Evolutionary conservation across 1,140 invertebrate species (phyloP), one percentile per base, ranked within the genome.

Genomic region (Tetranychus urticae): DNA sequence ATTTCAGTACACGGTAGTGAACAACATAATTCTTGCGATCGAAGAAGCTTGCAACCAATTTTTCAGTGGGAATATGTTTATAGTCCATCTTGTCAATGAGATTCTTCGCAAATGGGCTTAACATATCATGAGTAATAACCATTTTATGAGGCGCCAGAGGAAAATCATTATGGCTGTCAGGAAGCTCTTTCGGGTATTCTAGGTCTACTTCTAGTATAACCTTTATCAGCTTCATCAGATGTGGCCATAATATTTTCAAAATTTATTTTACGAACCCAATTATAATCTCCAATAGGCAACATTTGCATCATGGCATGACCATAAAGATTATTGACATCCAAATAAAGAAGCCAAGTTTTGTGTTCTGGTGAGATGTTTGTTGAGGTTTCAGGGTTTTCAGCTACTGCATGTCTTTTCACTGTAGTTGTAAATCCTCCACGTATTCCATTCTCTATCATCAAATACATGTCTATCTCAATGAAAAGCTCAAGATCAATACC

Each of bases 1-100:
- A 73, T 69, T 77, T 68, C 45, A 78, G 69, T 67, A 71, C 74
- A 62, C 65, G 60, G 68, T 76, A 75, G 68, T 77, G 77, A 47
- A 77, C 69, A 50, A 73, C 65, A 69, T 77, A 77, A 37, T 72
- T 73, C 61, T 66, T 63, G 33, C 62, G 65, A 52, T 62, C 34
- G 10, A 47, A 2, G 33, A 65, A 60, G 60, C 46, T 61, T 1
- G 45, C 47, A 14, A 55, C 8, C 34, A 66, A 39, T 62, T 62
- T 66, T 50, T 10, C 34, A 35, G n/a, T 14, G 45, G 55, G n/a
- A 10, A 4, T 6, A 50, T 50, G 14, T 50, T 50, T 50, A 50
- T 10, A 4, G 5, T 14, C 48, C 14, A 10, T 6, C 14, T 4
- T 5, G 6, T 50, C 23, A 50, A 50, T 0, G 10, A 42, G 39